phyloP scores from a whole-genome alignment of 1,140 invertebrate genomes.

The Leptopilina clavipes region DNA sequence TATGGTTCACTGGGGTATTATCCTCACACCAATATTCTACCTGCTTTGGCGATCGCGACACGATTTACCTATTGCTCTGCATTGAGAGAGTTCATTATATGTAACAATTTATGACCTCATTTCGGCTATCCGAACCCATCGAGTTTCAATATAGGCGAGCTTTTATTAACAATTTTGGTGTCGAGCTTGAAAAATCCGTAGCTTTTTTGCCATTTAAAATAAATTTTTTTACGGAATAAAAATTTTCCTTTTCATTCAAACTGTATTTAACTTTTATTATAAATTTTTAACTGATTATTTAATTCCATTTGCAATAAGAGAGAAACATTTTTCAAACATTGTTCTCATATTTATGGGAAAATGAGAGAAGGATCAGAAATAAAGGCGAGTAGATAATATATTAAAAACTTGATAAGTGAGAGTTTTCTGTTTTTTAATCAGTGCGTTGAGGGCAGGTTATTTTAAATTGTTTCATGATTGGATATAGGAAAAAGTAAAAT shows the following conservation, averaged over 20 bases:
- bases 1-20: background rate
- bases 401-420: background rate
- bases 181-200: background rate
- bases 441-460: background rate
- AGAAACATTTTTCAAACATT: background rate
- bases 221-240: background rate
- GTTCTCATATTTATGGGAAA: no score
- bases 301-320: background rate
- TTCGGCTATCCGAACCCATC: background rate
- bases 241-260: no score
- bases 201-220: background rate
- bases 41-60: constrained; percentile 3
- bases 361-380: no score
- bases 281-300: no score
- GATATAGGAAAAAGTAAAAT: background rate
- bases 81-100: constrained; percentile 8
- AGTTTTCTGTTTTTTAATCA: constrained; percentile 22
- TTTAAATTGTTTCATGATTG: background rate
- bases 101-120: constrained; percentile 12
- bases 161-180: background rate
- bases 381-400: background rate
- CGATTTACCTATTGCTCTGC: constrained; percentile 3
- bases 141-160: constrained; percentile 1
- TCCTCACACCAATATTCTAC: constrained; percentile 7
- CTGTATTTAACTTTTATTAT: background rate